phyloP scores from a whole-genome alignment of 1,140 invertebrate species.

The Formica selysi region DNA sequence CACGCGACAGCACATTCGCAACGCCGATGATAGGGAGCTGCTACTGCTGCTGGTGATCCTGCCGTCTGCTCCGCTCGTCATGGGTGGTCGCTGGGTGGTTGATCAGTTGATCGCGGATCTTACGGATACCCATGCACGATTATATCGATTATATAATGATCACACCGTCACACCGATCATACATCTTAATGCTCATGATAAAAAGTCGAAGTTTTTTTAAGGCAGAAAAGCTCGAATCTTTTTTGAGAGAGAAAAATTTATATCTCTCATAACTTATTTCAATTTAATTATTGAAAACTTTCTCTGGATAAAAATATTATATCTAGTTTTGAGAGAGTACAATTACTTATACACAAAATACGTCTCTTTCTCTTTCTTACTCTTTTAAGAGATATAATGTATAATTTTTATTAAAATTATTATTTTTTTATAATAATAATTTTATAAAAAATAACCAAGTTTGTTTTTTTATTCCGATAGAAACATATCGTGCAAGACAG shows the following conservation, averaged over 20 bases:
- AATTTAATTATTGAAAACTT: background rate
- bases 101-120: background rate
- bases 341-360: background rate
- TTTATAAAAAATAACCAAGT: background rate
- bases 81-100: background rate
- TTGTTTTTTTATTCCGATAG: too few species aligned
- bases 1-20: constrained; percentile 73
- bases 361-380: too few species aligned
- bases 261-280: background rate
- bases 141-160: background rate
- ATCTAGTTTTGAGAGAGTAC: background rate
- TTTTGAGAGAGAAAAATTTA: background rate
- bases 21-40: constrained; percentile 62
- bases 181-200: background rate
- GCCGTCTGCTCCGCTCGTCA: background rate
- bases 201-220: background rate
- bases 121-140: background rate
- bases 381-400: background rate
- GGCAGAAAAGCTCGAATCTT: background rate
- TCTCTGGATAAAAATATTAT: background rate
- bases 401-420: background rate
- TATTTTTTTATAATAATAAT: background rate
- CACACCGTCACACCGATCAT: background rate
- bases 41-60: constrained; percentile 4
- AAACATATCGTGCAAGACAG: background rate